Conservation (phyloP, 2,888 invertebrate genomes). For the Lypha dubia region DNA sequence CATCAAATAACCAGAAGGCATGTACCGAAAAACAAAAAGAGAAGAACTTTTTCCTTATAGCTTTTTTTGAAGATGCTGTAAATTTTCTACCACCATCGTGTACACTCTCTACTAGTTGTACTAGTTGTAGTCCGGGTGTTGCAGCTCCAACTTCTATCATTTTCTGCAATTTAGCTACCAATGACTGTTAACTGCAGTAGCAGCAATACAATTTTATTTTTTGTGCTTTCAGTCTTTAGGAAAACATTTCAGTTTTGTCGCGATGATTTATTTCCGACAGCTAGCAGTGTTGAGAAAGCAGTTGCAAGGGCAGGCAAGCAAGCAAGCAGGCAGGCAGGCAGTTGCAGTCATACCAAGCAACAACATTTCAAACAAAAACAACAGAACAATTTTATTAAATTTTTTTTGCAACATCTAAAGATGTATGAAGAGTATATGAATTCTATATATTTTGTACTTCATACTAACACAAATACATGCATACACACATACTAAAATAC, state of each 20-base stretch:
- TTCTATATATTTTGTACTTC: constrained; percentile 49
- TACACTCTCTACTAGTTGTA: constrained; percentile 21
- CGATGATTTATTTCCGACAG: constrained; percentile 74
- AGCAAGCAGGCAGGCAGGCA: constrained; percentile 42
- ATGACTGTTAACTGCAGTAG: constrained; percentile 55
- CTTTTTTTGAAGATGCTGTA: constrained; percentile 41
- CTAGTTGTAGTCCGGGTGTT: constrained; percentile 30
- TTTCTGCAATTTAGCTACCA: constrained; percentile 52
- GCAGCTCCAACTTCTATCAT: constrained; percentile 43
- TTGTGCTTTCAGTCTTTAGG: constrained; percentile 52
- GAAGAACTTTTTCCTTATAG: constrained; percentile 41
- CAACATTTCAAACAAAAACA: constrained; percentile 48
- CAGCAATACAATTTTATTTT: constrained; percentile 19
- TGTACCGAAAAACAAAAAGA: constrained; percentile 58
- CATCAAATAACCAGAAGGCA: constrained; percentile 71
- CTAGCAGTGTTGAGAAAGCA: constrained; percentile 70
- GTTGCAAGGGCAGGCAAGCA: constrained; percentile 52
- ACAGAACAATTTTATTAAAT: constrained; percentile 31
- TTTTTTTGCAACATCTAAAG: constrained; percentile 31
- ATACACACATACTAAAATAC: too few species aligned
- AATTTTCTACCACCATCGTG: constrained; percentile 43
- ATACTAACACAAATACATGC: constrained; percentile 34
- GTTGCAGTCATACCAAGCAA: constrained; percentile 47
- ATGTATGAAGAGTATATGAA: constrained; percentile 42
- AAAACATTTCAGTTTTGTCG: constrained; percentile 71